Conservation (phyloP, 2,797 vertebrate genomes). For the Hypotaenidia okinawae region DNA sequence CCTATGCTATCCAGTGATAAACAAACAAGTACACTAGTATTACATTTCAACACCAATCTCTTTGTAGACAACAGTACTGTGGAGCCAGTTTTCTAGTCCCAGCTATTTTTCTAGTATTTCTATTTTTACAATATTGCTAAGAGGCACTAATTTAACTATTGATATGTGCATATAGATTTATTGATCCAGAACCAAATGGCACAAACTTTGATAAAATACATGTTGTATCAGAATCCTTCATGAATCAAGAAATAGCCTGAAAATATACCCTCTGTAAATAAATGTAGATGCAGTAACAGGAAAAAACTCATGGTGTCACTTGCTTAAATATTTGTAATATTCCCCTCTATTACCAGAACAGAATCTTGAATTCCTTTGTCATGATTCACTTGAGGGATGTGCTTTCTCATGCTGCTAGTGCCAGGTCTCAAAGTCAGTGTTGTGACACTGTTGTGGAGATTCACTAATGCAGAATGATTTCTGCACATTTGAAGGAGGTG, state of each 20-base stretch:
- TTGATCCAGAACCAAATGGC: not conserved
- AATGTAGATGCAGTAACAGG: not conserved
- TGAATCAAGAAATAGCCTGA: not conserved
- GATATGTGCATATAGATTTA: too few relatives aligned
- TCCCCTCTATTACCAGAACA: not conserved
- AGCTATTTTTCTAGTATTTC: too few relatives aligned
- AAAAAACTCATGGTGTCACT: not conserved
- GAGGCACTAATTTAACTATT: too few relatives aligned
- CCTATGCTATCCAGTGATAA: not conserved
- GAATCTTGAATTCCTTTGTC: not conserved
- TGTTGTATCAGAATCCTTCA: not conserved
- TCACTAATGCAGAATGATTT: not conserved
- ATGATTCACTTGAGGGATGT: not conserved
- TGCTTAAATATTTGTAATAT: not conserved
- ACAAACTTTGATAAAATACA: not conserved
- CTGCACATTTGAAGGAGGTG: not conserved
- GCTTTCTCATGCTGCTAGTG: not conserved
- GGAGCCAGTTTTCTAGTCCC: too few relatives aligned
- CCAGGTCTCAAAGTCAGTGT: not conserved
- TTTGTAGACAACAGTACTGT: too few relatives aligned
- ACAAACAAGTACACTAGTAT: not conserved
- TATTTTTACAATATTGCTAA: too few relatives aligned
- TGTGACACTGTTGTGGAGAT: not conserved
- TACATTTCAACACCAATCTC: too few relatives aligned
- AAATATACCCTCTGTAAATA: not conserved